Percentiles rank a stretch among this genome's conserved stretches.
phyloP scores from a whole-genome alignment of 2,888 invertebrate species.

The Himalopsyche tibetana region DNA sequence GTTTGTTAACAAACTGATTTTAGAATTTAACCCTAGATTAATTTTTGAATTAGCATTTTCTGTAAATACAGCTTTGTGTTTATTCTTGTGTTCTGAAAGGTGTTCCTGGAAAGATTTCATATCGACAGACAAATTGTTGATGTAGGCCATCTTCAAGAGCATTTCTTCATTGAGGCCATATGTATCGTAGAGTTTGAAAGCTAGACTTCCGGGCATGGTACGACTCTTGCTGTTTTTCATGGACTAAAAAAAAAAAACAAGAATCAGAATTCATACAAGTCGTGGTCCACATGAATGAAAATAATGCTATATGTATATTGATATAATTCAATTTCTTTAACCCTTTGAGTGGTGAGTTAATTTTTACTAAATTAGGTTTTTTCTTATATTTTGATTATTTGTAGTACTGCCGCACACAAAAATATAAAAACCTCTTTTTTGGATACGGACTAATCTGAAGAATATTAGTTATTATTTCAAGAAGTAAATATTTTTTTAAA shows the following conservation, averaged over 20 bases:
- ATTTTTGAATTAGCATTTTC: slow-evolving; percentile 70
- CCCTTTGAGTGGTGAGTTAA: too few relatives aligned
- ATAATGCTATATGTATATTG: too few relatives aligned
- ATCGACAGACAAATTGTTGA: slow-evolving; percentile 81
- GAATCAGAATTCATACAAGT: not conserved
- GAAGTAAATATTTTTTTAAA: too few relatives aligned
- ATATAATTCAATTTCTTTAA: too few relatives aligned
- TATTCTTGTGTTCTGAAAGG: slow-evolving; percentile 74
- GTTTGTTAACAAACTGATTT: slow-evolving; percentile 73
- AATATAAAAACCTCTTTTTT: too few relatives aligned
- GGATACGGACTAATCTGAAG: too few relatives aligned
- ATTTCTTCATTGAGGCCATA: slow-evolving; percentile 85
- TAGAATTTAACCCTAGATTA: slow-evolving; percentile 71
- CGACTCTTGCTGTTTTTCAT: slow-evolving; percentile 71
- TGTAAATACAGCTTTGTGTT: slow-evolving; percentile 74
- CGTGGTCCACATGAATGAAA: too few relatives aligned
- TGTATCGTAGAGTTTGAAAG: slow-evolving; percentile 87
- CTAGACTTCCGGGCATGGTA: slow-evolving; percentile 78
- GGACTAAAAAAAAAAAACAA: slow-evolving; percentile 67
- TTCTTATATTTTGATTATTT: too few relatives aligned
- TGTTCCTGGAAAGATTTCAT: slow-evolving; percentile 77
- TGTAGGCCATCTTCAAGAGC: slow-evolving; percentile 80
- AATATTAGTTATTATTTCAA: too few relatives aligned
- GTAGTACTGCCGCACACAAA: too few relatives aligned
- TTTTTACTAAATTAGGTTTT: too few relatives aligned